Base-by-base conservation (phyloP, 2,113 vertebrate genomes). In the Osmerus eperlanus region DNA sequence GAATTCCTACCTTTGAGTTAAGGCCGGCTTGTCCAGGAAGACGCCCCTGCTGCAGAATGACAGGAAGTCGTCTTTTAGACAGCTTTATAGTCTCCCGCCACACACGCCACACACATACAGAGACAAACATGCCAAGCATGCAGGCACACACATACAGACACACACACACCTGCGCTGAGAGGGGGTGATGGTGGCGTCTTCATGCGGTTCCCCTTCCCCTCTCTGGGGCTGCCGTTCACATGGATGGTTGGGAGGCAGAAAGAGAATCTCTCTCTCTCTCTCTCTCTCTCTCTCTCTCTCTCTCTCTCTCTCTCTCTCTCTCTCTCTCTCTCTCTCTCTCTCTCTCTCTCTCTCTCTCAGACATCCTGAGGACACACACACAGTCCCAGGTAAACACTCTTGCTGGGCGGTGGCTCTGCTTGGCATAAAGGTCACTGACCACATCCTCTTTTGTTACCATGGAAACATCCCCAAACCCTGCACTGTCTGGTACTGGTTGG, bases 1-100 rank as follows among this genome's bases (percentile, higher is more conserved):
- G 95, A 97, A 95, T 94, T 96, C 93, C 92, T 93, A 91, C 87
- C 89, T 93, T 90, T 87, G 89, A 79, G 83, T 83, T 90, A 88
- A 81, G 82, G 88, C 91, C 91, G 87, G 90, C 84, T 89, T 94
- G 95, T 95, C 91, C 93, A 91, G 93, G 94, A 96, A 93, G 93
- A 94, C 92, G 86, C 90, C 92, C 91, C 90, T 90, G 28, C 84
- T 93, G 85, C 92, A 96, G 95, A 98, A 99, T 99, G 90, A 95
- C 88, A 95, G 96, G 97, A 98, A 99, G 95, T 95, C 93, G 94
- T 94, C 91, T 91, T 96, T 95, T 95, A 95, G 95, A 95, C 93
- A 91, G 91, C 91, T 92, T 94, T 92, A 91, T 92, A 89, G 92
- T 90, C 91, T 92, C 71, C 92, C 89, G 85, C 92, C 92, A 92